Percentiles rank a stretch among this genome's conserved stretches.
phyloP scores from a whole-genome alignment of 2,113 vertebrate species.

The Cyanoderma ruficeps region DNA sequence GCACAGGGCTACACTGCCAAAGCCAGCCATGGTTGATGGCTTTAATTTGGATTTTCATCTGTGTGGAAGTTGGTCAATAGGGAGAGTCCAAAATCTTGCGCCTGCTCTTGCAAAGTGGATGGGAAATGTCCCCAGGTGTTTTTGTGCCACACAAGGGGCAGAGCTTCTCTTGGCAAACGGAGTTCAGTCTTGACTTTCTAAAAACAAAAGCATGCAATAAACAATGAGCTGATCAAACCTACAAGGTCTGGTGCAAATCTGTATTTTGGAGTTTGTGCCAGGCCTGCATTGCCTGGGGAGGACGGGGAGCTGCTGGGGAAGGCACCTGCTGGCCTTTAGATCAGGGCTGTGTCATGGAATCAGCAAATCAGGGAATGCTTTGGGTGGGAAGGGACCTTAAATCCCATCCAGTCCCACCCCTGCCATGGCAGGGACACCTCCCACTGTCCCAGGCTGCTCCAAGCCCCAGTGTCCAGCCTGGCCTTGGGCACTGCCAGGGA shows the following conservation, averaged over 20 bases:
- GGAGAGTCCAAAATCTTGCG: not conserved
- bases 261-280: not conserved
- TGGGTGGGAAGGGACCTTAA: fast-evolving
- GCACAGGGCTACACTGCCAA: not conserved
- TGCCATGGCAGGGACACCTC: not conserved
- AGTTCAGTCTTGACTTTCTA: not conserved
- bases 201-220: not conserved
- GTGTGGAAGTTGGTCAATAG: not conserved
- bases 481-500: not conserved
- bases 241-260: not conserved
- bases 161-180: not conserved
- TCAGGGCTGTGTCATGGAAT: not conserved
- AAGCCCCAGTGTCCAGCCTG: not conserved
- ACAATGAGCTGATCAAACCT: not conserved
- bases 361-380: not conserved
- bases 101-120: not conserved
- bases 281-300: not conserved
- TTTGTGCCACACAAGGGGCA: not conserved
- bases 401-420: fast-evolving
- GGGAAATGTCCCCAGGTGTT: not conserved
- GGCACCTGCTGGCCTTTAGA: not conserved
- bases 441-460: not conserved
- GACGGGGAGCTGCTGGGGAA: not conserved
- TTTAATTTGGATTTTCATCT: not conserved
- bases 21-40: not conserved